A percentile compares a stretch with the other conserved stretches of the same genome.
These are phyloP conservation scores for Geococcyx californianus DNA, from an alignment of 2,113 vertebrate genomes.

Conservation along the genomic window DNA sequence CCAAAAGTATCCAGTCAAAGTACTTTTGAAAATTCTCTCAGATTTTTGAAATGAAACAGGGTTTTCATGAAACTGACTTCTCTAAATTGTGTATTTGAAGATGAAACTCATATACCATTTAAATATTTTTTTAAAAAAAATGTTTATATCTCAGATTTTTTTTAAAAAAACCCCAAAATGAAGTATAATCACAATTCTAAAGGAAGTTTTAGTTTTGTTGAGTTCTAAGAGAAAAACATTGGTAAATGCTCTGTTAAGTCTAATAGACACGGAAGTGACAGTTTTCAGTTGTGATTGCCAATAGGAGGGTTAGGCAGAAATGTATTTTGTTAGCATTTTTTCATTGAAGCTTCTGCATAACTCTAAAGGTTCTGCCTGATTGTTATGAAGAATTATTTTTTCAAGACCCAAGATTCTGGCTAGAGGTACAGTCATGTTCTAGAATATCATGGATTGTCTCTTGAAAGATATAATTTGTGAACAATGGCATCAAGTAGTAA, in stretches of 20 bases:
- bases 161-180: accelerated
- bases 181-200: background rate
- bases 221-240: background rate
- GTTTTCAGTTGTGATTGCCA: background rate
- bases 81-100: background rate
- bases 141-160: background rate
- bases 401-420: background rate
- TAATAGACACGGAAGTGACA: background rate
- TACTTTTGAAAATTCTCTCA: background rate
- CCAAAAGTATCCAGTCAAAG: background rate
- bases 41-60: background rate
- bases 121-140: background rate
- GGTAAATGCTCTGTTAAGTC: background rate
- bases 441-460: background rate
- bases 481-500: background rate
- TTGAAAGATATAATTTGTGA: background rate
- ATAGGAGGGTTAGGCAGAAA: background rate
- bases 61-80: background rate
- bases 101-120: accelerated
- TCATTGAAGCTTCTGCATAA: background rate
- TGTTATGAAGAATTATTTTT: background rate
- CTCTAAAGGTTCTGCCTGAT: background rate
- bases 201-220: background rate
- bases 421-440: background rate
- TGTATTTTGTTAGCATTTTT: background rate